Evolutionary conservation across 2,888 invertebrate genomes (phyloP).

Genomic region (Alloscopus bannaensis): DNA sequence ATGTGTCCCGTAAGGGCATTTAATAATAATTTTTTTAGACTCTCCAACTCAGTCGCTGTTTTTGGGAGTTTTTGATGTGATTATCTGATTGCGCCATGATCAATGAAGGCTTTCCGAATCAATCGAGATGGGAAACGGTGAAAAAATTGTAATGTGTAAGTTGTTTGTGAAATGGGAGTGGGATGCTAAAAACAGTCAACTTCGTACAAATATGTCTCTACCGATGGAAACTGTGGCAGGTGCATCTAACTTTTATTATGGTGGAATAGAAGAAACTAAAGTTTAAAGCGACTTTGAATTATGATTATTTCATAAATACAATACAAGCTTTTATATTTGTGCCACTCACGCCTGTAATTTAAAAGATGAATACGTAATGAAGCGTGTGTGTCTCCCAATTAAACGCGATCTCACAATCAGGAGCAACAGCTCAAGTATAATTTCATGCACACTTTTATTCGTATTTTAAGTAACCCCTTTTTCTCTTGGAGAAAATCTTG

Average conservation of each 20-base stretch:
- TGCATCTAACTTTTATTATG: too few species aligned
- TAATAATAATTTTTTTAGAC: not conserved
- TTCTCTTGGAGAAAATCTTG: not conserved
- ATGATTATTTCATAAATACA: too few species aligned
- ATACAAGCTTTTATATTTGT: too few species aligned
- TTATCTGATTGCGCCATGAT: conserved; percentile 18
- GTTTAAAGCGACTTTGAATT: too few species aligned
- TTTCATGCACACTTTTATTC: conserved; percentile 50
- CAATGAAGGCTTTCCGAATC: too few species aligned
- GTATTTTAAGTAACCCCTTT: conserved; percentile 19
- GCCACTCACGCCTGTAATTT: too few species aligned
- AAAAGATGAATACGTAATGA: conserved; percentile 56
- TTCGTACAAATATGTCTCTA: too few species aligned
- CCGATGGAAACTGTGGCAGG: not conserved
- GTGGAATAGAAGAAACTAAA: too few species aligned
- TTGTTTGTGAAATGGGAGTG: too few species aligned
- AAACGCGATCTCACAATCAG: conserved; percentile 56
- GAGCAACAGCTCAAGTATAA: conserved; percentile 27
- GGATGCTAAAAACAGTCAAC: too few species aligned
- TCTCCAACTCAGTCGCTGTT: not conserved
- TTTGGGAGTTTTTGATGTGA: conserved; percentile 17
- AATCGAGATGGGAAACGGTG: too few species aligned
- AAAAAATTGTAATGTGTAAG: too few species aligned
- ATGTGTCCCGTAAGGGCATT: conserved; percentile 30
- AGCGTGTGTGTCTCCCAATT: conserved; percentile 58